Evolutionary conservation across 2,888 invertebrate genomes (phyloP), one percentile per base, ranked within the genome.

Genomic region (Tetragonisca angustula): DNA sequence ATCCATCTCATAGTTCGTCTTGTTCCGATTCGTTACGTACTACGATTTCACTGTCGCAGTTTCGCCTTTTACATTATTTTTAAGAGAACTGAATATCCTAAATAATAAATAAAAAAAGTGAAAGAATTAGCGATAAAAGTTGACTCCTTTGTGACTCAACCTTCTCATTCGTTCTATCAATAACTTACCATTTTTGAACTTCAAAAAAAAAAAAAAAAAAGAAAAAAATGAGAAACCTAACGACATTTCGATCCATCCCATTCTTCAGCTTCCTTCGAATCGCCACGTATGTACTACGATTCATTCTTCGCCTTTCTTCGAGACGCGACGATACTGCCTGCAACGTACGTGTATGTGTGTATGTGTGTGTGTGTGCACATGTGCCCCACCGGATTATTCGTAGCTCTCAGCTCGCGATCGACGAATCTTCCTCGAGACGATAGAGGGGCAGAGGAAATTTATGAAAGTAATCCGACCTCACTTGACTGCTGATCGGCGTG

Each of bases 401-500:
- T 78, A 64, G 69, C 54, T 52, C 77, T 70, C 62, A 59, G 65
- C 65, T 69, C 74, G 79, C 88, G 85, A 88, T 88, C 88, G 88
- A 88, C 85, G 85, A 76, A 80, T 86, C 70, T 43, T 43, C 36
- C 15, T 27, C 27, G 64, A 54, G 2, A 27, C 3, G 76, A 59
- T 54, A 36, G 72, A 54, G 32, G 56, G 36, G 76, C 82, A 79
- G 81, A 82, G 88, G 90, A 91, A 92, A 93, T 94, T 92, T 93
- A 92, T 93, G 91, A 90, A 91, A 92, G 92, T 93, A 93, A 94
- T 93, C 94, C 89, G 91, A 86, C 89, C 90, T 93, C 93, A 91
- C 91, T 93, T 91, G 92, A 92, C 92, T 93, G 93, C 91, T 94
- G 94, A 94, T 94, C 94, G 91, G 94, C 94, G 94, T 94, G 94